Conservation (phyloP, 2,797 vertebrate genomes). For the Phoebastria nigripes region DNA sequence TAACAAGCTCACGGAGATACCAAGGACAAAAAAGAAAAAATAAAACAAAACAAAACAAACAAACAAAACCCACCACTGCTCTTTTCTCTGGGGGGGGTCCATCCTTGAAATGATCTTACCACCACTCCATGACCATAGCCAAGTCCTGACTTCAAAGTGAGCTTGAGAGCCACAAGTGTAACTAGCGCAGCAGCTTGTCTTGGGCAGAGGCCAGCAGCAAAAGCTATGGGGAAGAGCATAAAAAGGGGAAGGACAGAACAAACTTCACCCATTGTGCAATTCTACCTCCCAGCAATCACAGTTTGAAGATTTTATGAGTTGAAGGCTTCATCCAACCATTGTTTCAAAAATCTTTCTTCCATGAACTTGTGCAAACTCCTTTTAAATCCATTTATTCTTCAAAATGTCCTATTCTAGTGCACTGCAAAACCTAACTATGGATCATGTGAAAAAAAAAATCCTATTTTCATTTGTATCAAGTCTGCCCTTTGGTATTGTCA, state of each 20-base stretch:
- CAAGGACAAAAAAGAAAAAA: background rate
- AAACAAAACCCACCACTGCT: background rate
- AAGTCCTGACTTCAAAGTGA: background rate
- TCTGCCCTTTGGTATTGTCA: background rate
- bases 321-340: background rate
- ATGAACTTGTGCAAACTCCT: background rate
- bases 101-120: background rate
- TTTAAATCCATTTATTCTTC: background rate
- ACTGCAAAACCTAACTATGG: background rate
- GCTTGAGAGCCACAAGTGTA: background rate
- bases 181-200: background rate
- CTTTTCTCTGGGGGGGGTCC: background rate
- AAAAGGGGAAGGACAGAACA: background rate
- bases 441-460: background rate
- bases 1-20: background rate
- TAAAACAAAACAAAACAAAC: no score
- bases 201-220: background rate
- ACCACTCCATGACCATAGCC: background rate
- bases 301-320: background rate
- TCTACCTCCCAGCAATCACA: background rate
- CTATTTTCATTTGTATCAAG: background rate
- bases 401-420: background rate
- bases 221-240: background rate
- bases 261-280: background rate
- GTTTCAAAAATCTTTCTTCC: background rate